Base-by-base conservation (phyloP, 2,888 invertebrate species). In the Chorisops tibialis region DNA sequence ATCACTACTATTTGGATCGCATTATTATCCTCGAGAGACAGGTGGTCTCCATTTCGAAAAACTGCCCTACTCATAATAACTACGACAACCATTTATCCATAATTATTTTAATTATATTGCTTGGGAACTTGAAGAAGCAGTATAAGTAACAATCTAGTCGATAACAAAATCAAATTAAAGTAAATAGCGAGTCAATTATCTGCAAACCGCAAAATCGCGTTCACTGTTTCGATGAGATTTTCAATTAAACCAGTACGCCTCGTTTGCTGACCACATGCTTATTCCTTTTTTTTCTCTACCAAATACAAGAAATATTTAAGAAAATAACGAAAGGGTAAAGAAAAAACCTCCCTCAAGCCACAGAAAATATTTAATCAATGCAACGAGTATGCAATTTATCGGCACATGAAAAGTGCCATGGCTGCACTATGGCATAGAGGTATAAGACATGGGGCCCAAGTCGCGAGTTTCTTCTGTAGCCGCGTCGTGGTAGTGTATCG, bases 291-390 rank as follows among this genome's bases (percentile, higher is more conserved):
- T n/a, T n/a, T n/a, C n/a, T n/a, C n/a, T n/a, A 35, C 41, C 54
- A 39, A 14, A 22, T 24, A 41, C 41, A 54, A 22, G 21, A 48
- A 21, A 11, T 48, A 30, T 22, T n/a, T 39, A 54, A 22, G 41
- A 54, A 45, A 56, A 16, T 22, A 24, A 16, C 7, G 21, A 19
- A 35, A 14, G 21, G 22, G 51, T 19, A 39, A 54, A 30, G 45
- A n/a, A 56, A 54, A 21, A 22, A 18, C 52, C 41, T 41, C 52
- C 24, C 41, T 41, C 21, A 12, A 30, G 43, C 43, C 43, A 56
- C 30, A 56, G 43, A 56, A 56, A 56, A 56, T 56, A 56, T 56
- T 56, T 56, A 56, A 56, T 56, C 56, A 56, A 56, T 45, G 56
- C 56, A 54, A 54, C 41, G n/a, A 21, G 21, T 5, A 30, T 21